phyloP scores from a whole-genome alignment of 2,888 invertebrate genomes.

The Diloba caeruleocephala region DNA sequence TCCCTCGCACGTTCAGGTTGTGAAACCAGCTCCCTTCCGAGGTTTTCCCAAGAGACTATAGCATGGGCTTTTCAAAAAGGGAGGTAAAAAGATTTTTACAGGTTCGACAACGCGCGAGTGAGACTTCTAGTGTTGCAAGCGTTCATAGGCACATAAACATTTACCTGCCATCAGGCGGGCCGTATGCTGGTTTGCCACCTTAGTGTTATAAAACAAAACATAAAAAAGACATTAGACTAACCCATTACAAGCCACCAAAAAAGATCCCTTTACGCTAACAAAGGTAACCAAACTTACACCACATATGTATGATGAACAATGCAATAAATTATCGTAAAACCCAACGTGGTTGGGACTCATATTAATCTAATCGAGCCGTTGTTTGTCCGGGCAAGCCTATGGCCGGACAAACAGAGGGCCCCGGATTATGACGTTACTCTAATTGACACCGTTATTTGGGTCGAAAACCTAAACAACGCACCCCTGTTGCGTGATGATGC shows the following conservation, averaged over 20 bases:
- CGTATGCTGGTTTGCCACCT: no score
- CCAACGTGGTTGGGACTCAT: constrained; percentile 49
- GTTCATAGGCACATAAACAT: no score
- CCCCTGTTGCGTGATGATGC: constrained; percentile 79
- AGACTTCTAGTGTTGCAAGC: no score
- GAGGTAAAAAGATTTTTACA: no score
- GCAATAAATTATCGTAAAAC: constrained; percentile 48
- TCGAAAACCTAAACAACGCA: constrained; percentile 68
- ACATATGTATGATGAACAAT: constrained; percentile 45
- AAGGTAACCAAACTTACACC: constrained; percentile 32
- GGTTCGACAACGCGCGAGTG: no score
- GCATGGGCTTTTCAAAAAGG: no score
- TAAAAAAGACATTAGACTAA: constrained; percentile 2
- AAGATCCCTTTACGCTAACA: constrained; percentile 23
- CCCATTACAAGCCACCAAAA: neutral
- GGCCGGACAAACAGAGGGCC: constrained; percentile 68
- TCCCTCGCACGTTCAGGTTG: no score
- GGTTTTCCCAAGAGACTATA: no score
- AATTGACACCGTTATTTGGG: constrained; percentile 81
- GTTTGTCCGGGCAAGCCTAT: constrained; percentile 66
- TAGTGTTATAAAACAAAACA: no score
- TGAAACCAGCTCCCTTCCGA: no score
- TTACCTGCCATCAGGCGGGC: no score
- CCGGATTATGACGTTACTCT: constrained; percentile 83
- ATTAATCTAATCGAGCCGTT: constrained; percentile 76